Evolutionary conservation across 2,888 invertebrate genomes (phyloP).

Genomic region (Steinernema hermaphroditum): DNA sequence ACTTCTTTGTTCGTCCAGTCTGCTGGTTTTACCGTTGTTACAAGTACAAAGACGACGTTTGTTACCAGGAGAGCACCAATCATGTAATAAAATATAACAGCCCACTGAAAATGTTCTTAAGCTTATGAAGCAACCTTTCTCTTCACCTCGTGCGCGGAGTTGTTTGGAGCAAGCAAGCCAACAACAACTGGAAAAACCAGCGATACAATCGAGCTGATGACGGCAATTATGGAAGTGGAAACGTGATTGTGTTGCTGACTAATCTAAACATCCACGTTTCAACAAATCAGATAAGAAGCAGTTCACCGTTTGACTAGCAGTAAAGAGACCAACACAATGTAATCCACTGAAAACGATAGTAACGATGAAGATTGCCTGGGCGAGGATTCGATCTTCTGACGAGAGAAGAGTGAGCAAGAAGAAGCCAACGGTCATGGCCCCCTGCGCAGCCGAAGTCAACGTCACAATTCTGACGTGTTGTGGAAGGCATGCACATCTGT

Average conservation of each 20-base stretch:
- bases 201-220: neutral
- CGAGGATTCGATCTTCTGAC: neutral
- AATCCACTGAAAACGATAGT: neutral
- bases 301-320: neutral
- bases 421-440: neutral
- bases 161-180: neutral
- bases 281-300: neutral
- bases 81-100: neutral
- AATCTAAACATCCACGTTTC: neutral
- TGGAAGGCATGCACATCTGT: neutral
- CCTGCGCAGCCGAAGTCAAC: neutral
- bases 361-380: neutral
- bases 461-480: neutral
- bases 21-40: neutral
- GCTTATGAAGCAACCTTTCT: too few relatives aligned
- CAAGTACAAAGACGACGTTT: neutral
- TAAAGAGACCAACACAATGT: neutral
- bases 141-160: neutral
- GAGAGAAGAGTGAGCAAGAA: neutral
- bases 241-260: neutral
- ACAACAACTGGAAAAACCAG: neutral
- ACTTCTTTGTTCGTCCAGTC: constrained; percentile 13
- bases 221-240: neutral
- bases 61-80: neutral
- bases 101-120: constrained; percentile 23